These are phyloP conservation scores for Cebus imitator DNA, from an alignment of 2,113 vertebrate species.

Conservation along the genomic window DNA sequence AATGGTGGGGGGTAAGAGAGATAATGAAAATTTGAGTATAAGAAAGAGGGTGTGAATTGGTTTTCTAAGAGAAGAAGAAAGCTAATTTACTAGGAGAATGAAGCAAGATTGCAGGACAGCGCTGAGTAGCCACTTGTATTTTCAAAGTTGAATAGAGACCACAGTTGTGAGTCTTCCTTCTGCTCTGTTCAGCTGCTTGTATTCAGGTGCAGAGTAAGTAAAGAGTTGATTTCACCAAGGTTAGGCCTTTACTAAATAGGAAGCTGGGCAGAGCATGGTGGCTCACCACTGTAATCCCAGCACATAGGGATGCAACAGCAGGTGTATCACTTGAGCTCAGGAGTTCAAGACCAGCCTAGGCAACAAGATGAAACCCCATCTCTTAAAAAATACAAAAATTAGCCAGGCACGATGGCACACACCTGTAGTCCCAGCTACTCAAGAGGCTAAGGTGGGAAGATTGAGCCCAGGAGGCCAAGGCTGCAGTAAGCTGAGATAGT, in stretches of 20 bases:
- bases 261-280: no score
- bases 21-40: slow-evolving; percentile 56
- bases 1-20: not conserved
- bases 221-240: not conserved
- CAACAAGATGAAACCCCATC: no score
- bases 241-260: not conserved
- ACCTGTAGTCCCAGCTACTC: no score
- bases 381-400: no score
- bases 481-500: no score
- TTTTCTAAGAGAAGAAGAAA: slow-evolving; percentile 56
- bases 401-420: no score
- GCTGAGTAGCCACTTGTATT: not conserved
- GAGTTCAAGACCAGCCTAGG: no score
- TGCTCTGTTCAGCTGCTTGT: not conserved
- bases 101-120: not conserved
- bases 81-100: slow-evolving; percentile 49
- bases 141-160: slow-evolving; percentile 14
- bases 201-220: not conserved
- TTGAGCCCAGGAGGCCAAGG: no score
- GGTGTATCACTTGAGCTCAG: no score
- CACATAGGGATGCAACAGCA: no score
- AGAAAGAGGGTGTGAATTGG: slow-evolving; percentile 65
- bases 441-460: no score
- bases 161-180: not conserved
- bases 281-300: no score